Percentiles rank a stretch among this genome's conserved stretches.
Conservation (phyloP, 2,888 invertebrate genomes). For the Seira ritae region DNA sequence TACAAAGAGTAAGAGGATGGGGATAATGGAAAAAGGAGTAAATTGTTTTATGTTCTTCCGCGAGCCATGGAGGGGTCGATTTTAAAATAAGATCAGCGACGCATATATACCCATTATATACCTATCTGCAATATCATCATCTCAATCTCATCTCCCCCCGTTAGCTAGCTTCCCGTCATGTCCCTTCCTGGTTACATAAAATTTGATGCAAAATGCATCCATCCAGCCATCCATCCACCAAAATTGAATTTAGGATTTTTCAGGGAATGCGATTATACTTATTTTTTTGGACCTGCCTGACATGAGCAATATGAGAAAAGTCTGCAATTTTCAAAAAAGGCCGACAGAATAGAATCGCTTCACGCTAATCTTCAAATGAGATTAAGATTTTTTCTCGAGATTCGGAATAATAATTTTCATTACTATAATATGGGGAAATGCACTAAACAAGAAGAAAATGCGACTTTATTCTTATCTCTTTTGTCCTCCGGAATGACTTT, state of each 20-base stretch:
- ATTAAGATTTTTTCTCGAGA: too few relatives aligned
- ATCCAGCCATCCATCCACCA: neutral
- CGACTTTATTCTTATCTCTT: slow-evolving; percentile 7
- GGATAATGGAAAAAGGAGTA: neutral
- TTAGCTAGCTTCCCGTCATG: too few relatives aligned
- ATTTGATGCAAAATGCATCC: neutral
- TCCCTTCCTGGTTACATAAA: too few relatives aligned
- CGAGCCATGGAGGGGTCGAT: neutral
- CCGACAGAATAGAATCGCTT: too few relatives aligned
- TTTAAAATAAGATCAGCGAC: too few relatives aligned
- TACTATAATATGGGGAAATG: neutral
- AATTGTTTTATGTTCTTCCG: slow-evolving; percentile 26
- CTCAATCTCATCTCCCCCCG: too few relatives aligned
- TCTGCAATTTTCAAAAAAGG: neutral
- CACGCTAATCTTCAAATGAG: too few relatives aligned
- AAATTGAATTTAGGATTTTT: too few relatives aligned
- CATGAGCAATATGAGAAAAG: neutral
- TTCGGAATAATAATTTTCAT: slow-evolving; percentile 9
- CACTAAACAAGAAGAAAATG: neutral
- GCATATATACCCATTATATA: too few relatives aligned
- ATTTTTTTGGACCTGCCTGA: too few relatives aligned
- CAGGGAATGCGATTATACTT: too few relatives aligned
- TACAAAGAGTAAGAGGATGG: neutral
- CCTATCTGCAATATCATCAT: too few relatives aligned
- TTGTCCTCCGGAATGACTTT: neutral